Conservation (phyloP, 2,113 vertebrate species). For the Gavia stellata region DNA sequence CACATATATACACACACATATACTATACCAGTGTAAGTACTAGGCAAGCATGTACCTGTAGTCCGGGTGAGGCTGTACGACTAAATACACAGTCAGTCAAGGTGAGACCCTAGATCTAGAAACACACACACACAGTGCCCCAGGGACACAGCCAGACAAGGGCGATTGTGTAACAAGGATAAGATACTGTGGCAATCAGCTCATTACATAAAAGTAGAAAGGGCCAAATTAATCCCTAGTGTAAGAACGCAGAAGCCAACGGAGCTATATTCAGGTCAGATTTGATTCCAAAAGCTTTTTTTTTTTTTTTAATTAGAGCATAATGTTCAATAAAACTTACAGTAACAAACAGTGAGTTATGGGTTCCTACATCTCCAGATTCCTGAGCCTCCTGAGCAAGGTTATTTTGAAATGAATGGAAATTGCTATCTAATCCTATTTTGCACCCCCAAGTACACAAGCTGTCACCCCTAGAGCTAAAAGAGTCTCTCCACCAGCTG, state of each 20-base stretch:
- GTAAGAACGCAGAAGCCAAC: slow-evolving; percentile 18
- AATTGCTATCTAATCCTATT: slow-evolving; percentile 13
- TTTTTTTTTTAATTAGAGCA: slow-evolving; percentile 22
- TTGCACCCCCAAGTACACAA: slow-evolving; percentile 12
- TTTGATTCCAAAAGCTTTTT: slow-evolving; percentile 17
- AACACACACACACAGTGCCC: neutral
- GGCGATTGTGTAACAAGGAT: slow-evolving; percentile 58
- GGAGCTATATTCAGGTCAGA: slow-evolving; percentile 57
- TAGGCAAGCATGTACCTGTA: neutral
- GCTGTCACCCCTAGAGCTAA: slow-evolving; percentile 21
- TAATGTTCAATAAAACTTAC: neutral
- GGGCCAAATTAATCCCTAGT: slow-evolving; percentile 61
- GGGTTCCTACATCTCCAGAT: neutral
- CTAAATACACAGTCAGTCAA: neutral
- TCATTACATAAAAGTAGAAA: slow-evolving; percentile 64
- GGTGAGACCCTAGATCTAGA: slow-evolving; percentile 24
- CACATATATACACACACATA: neutral
- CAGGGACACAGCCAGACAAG: slow-evolving; percentile 25
- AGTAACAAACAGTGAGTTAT: neutral
- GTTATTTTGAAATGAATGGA: slow-evolving; percentile 14
- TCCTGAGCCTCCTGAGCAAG: slow-evolving; percentile 1
- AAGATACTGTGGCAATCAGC: slow-evolving; percentile 58
- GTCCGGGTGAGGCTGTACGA: neutral
- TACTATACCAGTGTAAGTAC: fast-evolving
- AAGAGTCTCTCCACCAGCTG: slow-evolving; percentile 33